Evolutionary conservation across 2,113 vertebrate species (phyloP).

Genomic region (Phoenicopterus ruber): DNA sequence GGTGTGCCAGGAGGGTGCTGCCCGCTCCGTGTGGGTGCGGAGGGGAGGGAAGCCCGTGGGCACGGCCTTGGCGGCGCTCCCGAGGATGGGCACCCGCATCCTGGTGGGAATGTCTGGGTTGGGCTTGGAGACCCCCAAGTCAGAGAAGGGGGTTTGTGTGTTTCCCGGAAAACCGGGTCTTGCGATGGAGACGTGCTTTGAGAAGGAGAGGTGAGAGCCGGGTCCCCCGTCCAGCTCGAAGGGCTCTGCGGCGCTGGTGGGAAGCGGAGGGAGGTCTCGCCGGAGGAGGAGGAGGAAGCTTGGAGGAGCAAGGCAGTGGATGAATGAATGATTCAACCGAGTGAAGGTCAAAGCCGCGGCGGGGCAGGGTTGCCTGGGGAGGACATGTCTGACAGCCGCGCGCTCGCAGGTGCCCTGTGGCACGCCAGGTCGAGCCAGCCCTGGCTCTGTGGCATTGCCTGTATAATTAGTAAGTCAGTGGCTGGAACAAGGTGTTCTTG

Average conservation of each 20-base stretch:
- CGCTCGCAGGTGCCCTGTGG: background rate
- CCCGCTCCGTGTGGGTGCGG: fast-evolving
- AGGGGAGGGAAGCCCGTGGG: background rate
- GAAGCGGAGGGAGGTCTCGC: background rate
- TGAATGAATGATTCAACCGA: background rate
- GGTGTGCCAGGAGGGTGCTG: background rate
- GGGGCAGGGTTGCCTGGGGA: background rate
- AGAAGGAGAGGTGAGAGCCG: background rate
- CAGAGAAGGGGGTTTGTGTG: background rate
- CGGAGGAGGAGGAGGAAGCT: background rate
- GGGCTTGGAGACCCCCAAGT: background rate
- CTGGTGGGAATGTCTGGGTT: background rate
- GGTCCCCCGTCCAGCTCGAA: background rate
- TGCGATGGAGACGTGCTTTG: no score
- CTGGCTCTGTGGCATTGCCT: slow-evolving; percentile 33
- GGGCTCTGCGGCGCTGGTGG: fast-evolving
- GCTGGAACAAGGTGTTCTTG: slow-evolving; percentile 58
- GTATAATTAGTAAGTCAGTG: slow-evolving; percentile 54
- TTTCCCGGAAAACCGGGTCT: background rate
- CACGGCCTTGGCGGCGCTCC: background rate
- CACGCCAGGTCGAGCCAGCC: background rate
- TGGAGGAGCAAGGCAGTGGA: background rate
- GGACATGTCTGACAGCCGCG: background rate
- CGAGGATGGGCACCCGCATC: background rate
- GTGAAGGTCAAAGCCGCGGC: background rate